phyloP scores from a whole-genome alignment of 2,113 vertebrate genomes.

The Cariama cristata region DNA sequence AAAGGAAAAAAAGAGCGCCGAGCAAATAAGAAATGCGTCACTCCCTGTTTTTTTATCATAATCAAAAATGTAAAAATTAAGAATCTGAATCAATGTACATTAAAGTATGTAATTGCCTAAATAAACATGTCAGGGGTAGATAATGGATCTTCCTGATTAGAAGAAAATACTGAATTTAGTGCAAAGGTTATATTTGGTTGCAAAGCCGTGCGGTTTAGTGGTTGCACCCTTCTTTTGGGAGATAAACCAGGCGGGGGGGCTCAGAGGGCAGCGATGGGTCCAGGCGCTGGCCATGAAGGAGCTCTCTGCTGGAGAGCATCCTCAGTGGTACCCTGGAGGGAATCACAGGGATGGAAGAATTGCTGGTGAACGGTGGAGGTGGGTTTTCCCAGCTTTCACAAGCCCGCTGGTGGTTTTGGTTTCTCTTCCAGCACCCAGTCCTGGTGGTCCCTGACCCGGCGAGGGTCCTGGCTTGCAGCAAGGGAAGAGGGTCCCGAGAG shows the following conservation, averaged over 20 bases:
- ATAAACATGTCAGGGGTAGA: not conserved
- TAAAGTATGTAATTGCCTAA: slow-evolving; percentile 23
- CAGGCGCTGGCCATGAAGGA: not conserved
- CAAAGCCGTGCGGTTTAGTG: accelerated
- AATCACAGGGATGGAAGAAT: not conserved
- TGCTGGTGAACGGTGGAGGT: not conserved
- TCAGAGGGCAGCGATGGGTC: too few relatives aligned
- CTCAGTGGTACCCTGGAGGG: not conserved
- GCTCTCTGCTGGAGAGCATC: not conserved
- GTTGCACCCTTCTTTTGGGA: not conserved
- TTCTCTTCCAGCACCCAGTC: not conserved
- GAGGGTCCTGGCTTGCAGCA: not conserved
- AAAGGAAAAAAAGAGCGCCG: not conserved
- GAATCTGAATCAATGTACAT: slow-evolving; percentile 18
- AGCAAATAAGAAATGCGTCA: slow-evolving; percentile 7
- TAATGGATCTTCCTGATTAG: slow-evolving; percentile 21
- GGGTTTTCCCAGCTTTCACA: not conserved
- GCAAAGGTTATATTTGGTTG: not conserved
- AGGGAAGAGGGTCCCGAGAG: not conserved
- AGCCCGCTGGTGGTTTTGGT: not conserved
- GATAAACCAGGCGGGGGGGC: not conserved
- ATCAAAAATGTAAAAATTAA: slow-evolving; percentile 41
- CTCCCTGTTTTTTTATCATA: not conserved
- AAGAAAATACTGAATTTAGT: not conserved
- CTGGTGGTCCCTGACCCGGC: not conserved